Base-by-base conservation (phyloP, 2,888 invertebrate species). In the Heliconius cydno region DNA sequence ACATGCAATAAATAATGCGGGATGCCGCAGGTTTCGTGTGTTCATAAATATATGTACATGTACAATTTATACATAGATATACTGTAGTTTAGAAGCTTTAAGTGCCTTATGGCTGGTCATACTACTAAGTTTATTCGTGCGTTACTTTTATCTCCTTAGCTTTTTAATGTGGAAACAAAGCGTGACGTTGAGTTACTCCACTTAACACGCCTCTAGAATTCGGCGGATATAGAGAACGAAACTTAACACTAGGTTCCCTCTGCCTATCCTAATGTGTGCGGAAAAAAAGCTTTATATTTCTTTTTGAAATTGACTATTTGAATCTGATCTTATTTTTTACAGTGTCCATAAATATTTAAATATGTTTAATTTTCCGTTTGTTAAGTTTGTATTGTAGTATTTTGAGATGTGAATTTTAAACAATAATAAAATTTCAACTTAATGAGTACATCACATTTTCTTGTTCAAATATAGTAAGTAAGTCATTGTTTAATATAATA, bases 1-100 rank as follows among this genome's bases (percentile, higher is more conserved):
- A 73, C 67, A 67, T 52, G 79, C 78, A 79, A 82, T 83, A 83
- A 83, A 80, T 81, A 81, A 70, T 71, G 66, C 38, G 52, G 74
- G 77, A 80, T 74, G 73, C 68, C 80, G 52, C 65, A 46, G 52
- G 74, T 63, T 77, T 73, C 57, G 46, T 73, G 67, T 66, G 66
- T 28, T 28, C 66, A 28, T 65, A 65, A n/a, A 65, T 65, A 65
- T 65, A 65, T 13, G n/a, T 28, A 60, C 19, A 60, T 60, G 6
- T 60, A 60, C 19, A 60, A 60, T n/a, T 6, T n/a, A 25, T 60
- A 60, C n/a, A 60, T 25, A 60, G 6, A 65, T 13, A 15, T 1
- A 28, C 6, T 28, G 0, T 22, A 3, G 28, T 0, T 12, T 65
- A 65, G 28, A 15, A 5, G 15, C 25, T 25, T 12, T 63, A 60